phyloP scores from a whole-genome alignment of 1,140 invertebrate species.

The Cydia pomonella region DNA sequence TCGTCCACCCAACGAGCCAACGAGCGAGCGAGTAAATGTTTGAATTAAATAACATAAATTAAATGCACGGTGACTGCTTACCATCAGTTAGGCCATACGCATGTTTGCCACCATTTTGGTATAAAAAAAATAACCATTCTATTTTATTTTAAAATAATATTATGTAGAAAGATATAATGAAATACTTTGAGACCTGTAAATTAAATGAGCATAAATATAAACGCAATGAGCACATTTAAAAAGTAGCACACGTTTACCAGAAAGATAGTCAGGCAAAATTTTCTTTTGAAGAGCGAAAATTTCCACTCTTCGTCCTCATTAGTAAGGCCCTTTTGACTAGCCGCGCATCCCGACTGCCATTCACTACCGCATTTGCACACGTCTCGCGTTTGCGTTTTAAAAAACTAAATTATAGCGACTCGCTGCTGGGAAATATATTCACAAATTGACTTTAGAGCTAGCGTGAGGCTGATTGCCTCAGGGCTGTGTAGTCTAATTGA shows the following conservation, averaged over 20 bases:
- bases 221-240: conserved; percentile 54
- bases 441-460: conserved; percentile 6
- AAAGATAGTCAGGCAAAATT: conserved; percentile 64
- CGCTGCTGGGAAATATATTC: conserved; percentile 26
- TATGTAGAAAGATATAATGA: too few species aligned
- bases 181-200: too few species aligned
- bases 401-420: conserved; percentile 36
- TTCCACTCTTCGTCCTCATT: conserved; percentile 68
- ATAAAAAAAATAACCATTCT: too few species aligned
- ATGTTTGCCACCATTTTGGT: too few species aligned
- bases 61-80: too few species aligned
- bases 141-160: too few species aligned
- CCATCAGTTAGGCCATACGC: too few species aligned
- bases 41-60: too few species aligned
- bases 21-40: too few species aligned
- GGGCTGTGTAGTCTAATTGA: neutral
- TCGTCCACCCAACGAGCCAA: too few species aligned
- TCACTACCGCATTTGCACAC: conserved; percentile 57
- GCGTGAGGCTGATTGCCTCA: neutral
- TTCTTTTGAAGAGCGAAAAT: conserved; percentile 70
- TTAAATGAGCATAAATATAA: conserved; percentile 36
- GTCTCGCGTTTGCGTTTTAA: conserved; percentile 44
- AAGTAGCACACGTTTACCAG: conserved; percentile 59
- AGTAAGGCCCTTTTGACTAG: conserved; percentile 64
- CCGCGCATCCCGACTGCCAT: conserved; percentile 61